phyloP scores from a whole-genome alignment of 2,888 invertebrate genomes.

The Aromia moschata region DNA sequence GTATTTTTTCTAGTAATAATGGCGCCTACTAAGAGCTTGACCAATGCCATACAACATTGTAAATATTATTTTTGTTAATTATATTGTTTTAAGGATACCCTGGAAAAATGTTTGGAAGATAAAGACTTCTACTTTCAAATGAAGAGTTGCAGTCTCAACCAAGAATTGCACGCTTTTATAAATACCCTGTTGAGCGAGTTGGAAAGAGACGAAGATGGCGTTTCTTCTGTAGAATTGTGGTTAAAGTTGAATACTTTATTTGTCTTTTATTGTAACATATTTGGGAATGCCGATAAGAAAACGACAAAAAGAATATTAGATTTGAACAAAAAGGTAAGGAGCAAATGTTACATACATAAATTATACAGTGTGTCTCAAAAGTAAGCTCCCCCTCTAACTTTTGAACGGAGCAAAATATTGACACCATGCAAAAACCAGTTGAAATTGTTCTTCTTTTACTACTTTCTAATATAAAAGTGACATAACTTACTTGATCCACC shows the following conservation, averaged over 20 bases:
- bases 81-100: constrained; percentile 53
- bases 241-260: constrained; percentile 74
- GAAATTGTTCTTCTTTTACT: too few relatives aligned
- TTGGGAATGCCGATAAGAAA: constrained; percentile 82
- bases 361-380: too few relatives aligned
- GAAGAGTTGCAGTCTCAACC: constrained; percentile 57
- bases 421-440: too few relatives aligned
- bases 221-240: constrained; percentile 68
- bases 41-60: too few relatives aligned
- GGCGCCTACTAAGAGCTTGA: too few relatives aligned
- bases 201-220: constrained; percentile 69
- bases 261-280: constrained; percentile 75
- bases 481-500: too few relatives aligned
- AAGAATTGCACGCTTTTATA: constrained; percentile 75
- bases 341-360: neutral
- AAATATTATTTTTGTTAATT: too few relatives aligned
- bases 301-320: constrained; percentile 78
- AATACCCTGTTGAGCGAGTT: constrained; percentile 70
- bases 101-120: constrained; percentile 57
- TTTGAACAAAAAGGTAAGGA: constrained; percentile 75
- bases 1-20: too few relatives aligned
- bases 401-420: too few relatives aligned
- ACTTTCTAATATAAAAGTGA: too few relatives aligned
- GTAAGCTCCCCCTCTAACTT: too few relatives aligned
- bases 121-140: constrained; percentile 48